Evolutionary conservation across 2,888 invertebrate species (phyloP).

Genomic region (Phymatocera aterrima): DNA sequence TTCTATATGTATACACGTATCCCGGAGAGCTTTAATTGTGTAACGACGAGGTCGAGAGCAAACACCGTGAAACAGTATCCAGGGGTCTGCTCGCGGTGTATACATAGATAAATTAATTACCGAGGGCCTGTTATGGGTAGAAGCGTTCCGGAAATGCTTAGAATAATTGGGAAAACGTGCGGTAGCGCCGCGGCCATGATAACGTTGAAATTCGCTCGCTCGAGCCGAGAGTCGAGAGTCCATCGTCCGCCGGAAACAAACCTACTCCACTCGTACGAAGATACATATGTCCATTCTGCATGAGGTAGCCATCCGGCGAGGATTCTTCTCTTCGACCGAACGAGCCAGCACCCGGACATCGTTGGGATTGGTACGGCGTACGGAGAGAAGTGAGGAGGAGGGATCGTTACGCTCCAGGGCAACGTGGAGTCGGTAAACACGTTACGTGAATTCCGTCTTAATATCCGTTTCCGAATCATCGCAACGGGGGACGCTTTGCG

Average conservation of each 20-base stretch:
- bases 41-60: background rate
- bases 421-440: conserved; percentile 65
- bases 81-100: conserved; percentile 48
- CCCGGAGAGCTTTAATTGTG: background rate
- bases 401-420: conserved; percentile 60
- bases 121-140: conserved; percentile 44
- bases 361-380: conserved; percentile 27
- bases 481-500: background rate
- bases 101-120: conserved; percentile 62
- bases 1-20: too few species aligned
- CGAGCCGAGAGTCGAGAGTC: background rate
- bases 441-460: conserved; percentile 67
- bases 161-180: conserved; percentile 57
- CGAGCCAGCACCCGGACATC: conserved; percentile 15
- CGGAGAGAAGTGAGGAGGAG: conserved; percentile 50
- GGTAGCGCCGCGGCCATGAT: background rate
- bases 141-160: conserved; percentile 57
- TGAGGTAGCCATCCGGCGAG: too few species aligned
- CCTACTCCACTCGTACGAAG: too few species aligned
- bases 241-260: background rate
- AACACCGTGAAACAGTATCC: background rate
- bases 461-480: conserved; percentile 60
- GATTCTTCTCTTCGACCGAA: background rate
- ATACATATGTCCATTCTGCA: background rate
- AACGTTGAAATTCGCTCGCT: background rate